Base-by-base conservation (phyloP, 2,797 vertebrate genomes). In the Chaunax sp. region DNA sequence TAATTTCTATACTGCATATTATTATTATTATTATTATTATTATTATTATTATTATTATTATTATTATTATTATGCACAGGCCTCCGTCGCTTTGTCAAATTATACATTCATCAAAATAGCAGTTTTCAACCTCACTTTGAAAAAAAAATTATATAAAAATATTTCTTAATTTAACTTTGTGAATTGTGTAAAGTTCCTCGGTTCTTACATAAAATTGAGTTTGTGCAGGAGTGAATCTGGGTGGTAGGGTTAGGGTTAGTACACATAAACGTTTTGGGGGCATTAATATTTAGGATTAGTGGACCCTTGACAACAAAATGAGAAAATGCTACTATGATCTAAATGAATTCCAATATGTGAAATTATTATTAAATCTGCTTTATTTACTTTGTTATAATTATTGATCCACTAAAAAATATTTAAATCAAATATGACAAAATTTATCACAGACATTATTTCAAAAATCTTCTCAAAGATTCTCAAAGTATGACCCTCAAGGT, bases 1-100 rank as follows among this genome's bases (percentile, higher is more conserved):
- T 58, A 57, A 51, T 63, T 47, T 56, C 33, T 30, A 52, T 60
- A 6, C 6, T 43, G 43, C 16, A 68, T 53, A 64, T 71, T 64
- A 55, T 57, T 67, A 52, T 61, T 51, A 61, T 46, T 52, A 76
- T 45, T 58, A 70, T 62, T 64, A 69, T 66, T 41, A 58, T 67
- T 60, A 51, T 38, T 43, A 61, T 58, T 46, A 59, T 68, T 56
- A 59, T 59, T 72, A 73, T 64, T 64, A 62, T 26, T 26, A 55
- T n/a, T 51, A 33, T 22, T 46, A 4, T 3, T 46, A 23, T 4
- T 46, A 47, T 23, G 3, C 15, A 45, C 4, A 54, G 13, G 28
- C n/a, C 30, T 55, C 20, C 20, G 23, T 55, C 5, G 11, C 20
- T 52, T 52, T 58, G 8, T 9, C 52, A n/a, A 58, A 62, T 68